Evolutionary conservation across 35 echinoderm and acorn worm genomes (phyloP).

Genomic region (Eucidaris tribuloides): DNA sequence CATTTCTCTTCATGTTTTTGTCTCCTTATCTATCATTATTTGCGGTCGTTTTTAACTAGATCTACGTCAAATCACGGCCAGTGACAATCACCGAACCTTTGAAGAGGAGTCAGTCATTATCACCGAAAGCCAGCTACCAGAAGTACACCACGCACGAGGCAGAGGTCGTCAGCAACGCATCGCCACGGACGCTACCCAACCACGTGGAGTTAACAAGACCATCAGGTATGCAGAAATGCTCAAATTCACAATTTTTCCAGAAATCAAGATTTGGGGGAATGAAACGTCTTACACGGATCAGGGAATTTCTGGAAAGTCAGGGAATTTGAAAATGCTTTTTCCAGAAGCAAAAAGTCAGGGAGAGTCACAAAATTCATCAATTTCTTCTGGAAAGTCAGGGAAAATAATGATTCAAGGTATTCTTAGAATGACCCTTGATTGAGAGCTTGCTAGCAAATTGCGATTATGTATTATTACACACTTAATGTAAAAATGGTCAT

Average conservation of each 20-base stretch:
- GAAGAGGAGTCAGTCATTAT: constrained; percentile 86
- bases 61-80: constrained; percentile 42
- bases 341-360: no score
- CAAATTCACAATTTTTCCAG: background rate
- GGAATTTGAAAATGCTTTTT: no score
- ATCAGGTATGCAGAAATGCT: constrained; percentile 37
- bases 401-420: no score
- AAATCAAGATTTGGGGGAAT: background rate
- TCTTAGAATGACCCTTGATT: no score
- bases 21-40: constrained; percentile 57
- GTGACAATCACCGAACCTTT: constrained; percentile 80
- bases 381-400: no score
- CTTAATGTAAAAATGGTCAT: no score
- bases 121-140: constrained; percentile 95
- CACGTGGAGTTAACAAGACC: constrained; percentile 46
- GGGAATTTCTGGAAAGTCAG: no score
- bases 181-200: background rate
- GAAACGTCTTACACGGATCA: background rate
- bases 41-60: no score
- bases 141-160: constrained; percentile 95
- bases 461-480: background rate
- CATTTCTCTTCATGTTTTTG: no score
- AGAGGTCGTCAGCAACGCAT: constrained; percentile 76
- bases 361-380: no score
- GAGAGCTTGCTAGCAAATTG: no score